Conservation (phyloP, 2,113 vertebrate species). For the Ictalurus furcatus region DNA sequence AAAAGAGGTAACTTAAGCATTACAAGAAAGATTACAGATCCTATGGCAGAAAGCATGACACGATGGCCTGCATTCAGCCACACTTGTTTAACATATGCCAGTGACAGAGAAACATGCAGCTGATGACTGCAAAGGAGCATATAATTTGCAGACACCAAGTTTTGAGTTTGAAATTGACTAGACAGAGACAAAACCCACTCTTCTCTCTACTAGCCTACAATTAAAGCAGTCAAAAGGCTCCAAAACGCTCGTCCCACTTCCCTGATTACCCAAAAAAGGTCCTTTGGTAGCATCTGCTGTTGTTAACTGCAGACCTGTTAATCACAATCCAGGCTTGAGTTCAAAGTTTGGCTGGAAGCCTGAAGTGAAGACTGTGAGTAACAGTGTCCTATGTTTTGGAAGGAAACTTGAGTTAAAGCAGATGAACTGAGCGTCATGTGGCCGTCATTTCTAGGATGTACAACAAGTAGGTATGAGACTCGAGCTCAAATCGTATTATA, state of each 20-base stretch:
- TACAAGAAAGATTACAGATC: background rate
- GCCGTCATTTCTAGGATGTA: background rate
- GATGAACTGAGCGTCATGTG: background rate
- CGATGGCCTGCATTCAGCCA: background rate
- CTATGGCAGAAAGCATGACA: background rate
- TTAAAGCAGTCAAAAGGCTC: conserved; percentile 36
- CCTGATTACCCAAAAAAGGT: conserved; percentile 39
- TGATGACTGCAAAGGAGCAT: background rate
- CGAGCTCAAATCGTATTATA: background rate
- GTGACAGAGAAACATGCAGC: background rate
- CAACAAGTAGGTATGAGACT: background rate
- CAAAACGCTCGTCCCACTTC: conserved; percentile 42
- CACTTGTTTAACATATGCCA: background rate
- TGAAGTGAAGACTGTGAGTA: background rate
- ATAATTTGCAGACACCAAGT: conserved; percentile 20
- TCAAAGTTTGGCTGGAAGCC: conserved; percentile 52
- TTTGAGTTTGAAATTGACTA: conserved; percentile 35
- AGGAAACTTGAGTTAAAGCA: background rate
- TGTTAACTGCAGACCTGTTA: conserved; percentile 48
- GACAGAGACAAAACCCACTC: conserved; percentile 46
- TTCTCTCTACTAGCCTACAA: conserved; percentile 29
- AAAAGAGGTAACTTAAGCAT: background rate
- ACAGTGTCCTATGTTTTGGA: background rate
- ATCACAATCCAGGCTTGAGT: conserved; percentile 50
- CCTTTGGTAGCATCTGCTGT: conserved; percentile 7